Percentiles rank a stretch among this genome's conserved stretches.
Conservation (phyloP, 2,888 invertebrate genomes). For the Dynastes grantii region DNA sequence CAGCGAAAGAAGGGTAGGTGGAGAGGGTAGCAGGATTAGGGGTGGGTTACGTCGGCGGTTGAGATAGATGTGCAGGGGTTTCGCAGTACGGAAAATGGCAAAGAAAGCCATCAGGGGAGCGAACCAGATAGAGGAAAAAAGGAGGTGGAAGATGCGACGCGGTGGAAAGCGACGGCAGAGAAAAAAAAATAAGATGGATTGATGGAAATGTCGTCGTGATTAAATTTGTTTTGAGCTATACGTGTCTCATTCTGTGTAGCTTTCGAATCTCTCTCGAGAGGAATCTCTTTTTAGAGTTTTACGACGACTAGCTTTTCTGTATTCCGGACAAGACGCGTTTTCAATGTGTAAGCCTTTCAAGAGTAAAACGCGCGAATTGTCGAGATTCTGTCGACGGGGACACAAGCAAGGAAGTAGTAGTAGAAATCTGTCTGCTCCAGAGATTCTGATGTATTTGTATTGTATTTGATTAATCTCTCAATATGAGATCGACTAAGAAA, state of each 20-base stretch:
- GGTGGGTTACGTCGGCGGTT: constrained; percentile 47
- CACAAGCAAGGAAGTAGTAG: neutral
- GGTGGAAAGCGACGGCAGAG: constrained; percentile 53
- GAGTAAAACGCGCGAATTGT: constrained; percentile 55
- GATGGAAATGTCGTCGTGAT: constrained; percentile 70
- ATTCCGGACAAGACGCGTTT: constrained; percentile 61
- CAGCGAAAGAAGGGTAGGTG: constrained; percentile 48
- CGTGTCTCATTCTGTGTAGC: constrained; percentile 66
- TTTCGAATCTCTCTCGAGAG: constrained; percentile 58
- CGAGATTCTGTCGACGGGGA: constrained; percentile 3
- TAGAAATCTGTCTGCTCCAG: constrained; percentile 4
- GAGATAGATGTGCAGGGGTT: constrained; percentile 59
- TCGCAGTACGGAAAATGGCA: constrained; percentile 67
- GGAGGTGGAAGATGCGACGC: constrained; percentile 26
- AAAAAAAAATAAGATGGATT: constrained; percentile 69
- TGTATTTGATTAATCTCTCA: constrained; percentile 63
- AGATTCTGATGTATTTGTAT: constrained; percentile 61
- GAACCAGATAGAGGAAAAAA: constrained; percentile 65
- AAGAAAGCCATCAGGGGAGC: constrained; percentile 69
- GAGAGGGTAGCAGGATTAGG: constrained; percentile 37
- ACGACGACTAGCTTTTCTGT: constrained; percentile 59
- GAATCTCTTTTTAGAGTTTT: constrained; percentile 61
- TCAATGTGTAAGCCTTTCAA: constrained; percentile 64
- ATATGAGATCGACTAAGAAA: constrained; percentile 12
- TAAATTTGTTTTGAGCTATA: constrained; percentile 70